Conservation (phyloP, 1,140 invertebrate genomes). For the Heliconius congener region DNA sequence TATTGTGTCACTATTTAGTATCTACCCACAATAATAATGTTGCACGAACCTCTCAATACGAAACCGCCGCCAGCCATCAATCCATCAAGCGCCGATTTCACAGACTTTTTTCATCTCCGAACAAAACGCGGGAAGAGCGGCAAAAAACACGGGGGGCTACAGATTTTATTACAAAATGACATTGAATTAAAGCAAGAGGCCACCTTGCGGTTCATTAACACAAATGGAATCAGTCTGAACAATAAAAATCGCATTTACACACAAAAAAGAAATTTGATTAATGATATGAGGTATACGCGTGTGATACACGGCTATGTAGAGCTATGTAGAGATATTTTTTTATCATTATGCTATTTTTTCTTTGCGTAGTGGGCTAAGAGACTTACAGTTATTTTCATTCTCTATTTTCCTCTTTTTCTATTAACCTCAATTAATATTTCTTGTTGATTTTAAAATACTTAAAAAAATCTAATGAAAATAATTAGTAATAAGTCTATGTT, state of each 20-base stretch:
- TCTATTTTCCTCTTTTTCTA: too few relatives aligned
- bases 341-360: not conserved
- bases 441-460: too few relatives aligned
- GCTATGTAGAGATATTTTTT: not conserved
- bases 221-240: conserved; percentile 71
- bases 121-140: conserved; percentile 4
- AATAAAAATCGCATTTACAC: conserved; percentile 79
- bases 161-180: conserved; percentile 65
- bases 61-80: not conserved
- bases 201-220: conserved; percentile 75
- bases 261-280: conserved; percentile 73
- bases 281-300: conserved; percentile 58
- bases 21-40: not conserved
- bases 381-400: too few relatives aligned
- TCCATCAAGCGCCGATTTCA: conserved; percentile 19
- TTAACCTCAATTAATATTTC: too few relatives aligned
- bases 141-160: conserved; percentile 15
- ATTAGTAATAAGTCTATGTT: too few relatives aligned
- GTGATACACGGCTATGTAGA: conserved; percentile 39
- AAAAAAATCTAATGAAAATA: too few relatives aligned
- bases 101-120: conserved; percentile 7
- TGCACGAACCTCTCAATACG: conserved; percentile 9
- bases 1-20: not conserved
- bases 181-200: conserved; percentile 70
- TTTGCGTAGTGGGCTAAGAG: too few relatives aligned